phyloP scores from a whole-genome alignment of 2,888 invertebrate species.

The Acanthosoma haemorrhoidale region DNA sequence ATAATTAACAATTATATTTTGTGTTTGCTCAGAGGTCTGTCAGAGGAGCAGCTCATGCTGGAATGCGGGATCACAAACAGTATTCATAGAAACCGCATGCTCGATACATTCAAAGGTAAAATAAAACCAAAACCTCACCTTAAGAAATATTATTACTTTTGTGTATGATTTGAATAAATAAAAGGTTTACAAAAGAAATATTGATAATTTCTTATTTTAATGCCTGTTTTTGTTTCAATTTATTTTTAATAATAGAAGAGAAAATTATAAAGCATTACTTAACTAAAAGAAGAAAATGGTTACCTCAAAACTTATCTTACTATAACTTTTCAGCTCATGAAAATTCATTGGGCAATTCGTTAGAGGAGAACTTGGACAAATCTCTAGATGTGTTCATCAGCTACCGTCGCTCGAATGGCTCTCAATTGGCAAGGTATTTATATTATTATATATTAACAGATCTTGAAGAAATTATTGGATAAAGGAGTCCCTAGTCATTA shows the following conservation, averaged over 20 bases:
- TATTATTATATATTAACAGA: too few species aligned
- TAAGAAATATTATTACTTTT: constrained; percentile 11
- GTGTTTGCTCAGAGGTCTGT: constrained; percentile 50
- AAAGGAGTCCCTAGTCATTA: too few species aligned
- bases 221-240: not conserved
- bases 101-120: constrained; percentile 47
- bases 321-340: constrained; percentile 54
- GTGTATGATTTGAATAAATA: constrained; percentile 19
- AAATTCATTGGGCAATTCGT: constrained; percentile 60
- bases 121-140: constrained; percentile 47
- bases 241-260: not conserved
- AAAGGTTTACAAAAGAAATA: not conserved
- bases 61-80: constrained; percentile 92
- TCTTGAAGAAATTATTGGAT: too few species aligned
- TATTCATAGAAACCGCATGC: constrained; percentile 76
- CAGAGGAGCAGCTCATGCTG: constrained; percentile 82
- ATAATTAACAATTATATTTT: too few species aligned
- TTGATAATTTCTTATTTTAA: not conserved
- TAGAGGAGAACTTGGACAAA: constrained; percentile 76
- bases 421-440: constrained; percentile 81
- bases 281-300: not conserved
- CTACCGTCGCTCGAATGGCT: constrained; percentile 94
- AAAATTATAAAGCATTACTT: not conserved
- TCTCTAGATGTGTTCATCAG: constrained; percentile 96
- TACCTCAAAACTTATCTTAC: constrained; percentile 6